Conservation (phyloP, 2,113 vertebrate species). For the Uria lomvia region DNA sequence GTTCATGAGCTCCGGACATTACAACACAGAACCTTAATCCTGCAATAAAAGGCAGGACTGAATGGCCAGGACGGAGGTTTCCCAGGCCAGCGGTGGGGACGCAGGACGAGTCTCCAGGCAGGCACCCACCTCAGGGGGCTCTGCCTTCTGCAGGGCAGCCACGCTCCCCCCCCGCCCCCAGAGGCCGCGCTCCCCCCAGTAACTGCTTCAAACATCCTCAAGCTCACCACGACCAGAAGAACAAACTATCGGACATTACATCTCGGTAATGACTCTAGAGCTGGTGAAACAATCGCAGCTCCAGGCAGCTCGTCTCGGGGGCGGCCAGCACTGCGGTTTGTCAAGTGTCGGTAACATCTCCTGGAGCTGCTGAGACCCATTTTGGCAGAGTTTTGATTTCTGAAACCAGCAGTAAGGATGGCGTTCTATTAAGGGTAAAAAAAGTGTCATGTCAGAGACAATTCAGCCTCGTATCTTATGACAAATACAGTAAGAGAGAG, state of each 20-base stretch:
- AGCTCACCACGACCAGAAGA: background rate
- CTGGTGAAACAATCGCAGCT: background rate
- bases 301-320: background rate
- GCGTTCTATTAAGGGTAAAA: background rate
- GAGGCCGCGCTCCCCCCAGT: background rate
- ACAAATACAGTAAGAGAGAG: background rate
- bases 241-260: rapidly evolving
- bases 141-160: background rate
- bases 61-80: background rate
- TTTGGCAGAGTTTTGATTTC: background rate
- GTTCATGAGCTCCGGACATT: background rate
- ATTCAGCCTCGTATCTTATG: background rate
- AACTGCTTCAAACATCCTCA: rapidly evolving
- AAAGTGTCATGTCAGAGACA: background rate
- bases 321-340: background rate
- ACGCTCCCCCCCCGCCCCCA: background rate
- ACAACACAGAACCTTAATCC: background rate
- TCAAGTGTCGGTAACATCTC: background rate
- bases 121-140: background rate
- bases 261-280: background rate
- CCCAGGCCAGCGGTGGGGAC: background rate
- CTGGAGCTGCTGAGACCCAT: background rate
- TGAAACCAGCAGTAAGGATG: background rate
- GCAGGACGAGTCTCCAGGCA: background rate
- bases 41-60: background rate